These are phyloP conservation scores for Exocentrus adspersus DNA, from an alignment of 2,888 invertebrate species.

Conservation along the genomic window DNA sequence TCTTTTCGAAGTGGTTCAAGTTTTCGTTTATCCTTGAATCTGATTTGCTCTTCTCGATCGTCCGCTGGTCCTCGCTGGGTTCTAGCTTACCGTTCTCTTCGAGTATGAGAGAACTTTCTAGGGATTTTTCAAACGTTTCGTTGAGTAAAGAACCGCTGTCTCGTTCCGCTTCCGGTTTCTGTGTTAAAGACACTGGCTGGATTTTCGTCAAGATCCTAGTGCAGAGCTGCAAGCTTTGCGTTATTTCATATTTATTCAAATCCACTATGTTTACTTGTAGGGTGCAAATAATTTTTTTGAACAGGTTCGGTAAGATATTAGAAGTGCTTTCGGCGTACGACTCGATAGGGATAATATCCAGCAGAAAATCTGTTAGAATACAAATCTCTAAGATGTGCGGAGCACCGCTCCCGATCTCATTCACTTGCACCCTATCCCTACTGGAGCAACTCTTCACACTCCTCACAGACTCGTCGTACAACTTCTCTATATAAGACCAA, in stretches of 20 bases:
- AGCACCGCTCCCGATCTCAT: slow-evolving; percentile 72
- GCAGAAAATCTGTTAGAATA: slow-evolving; percentile 75
- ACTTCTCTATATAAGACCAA: slow-evolving; percentile 80
- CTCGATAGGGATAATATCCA: slow-evolving; percentile 80
- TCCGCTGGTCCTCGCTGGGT: slow-evolving; percentile 48
- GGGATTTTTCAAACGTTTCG: slow-evolving; percentile 39
- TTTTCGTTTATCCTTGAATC: slow-evolving; percentile 71
- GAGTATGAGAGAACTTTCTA: slow-evolving; percentile 34
- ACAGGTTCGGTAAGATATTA: slow-evolving; percentile 80
- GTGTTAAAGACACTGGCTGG: slow-evolving; percentile 70
- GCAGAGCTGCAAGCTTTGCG: slow-evolving; percentile 73
- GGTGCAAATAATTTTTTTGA: slow-evolving; percentile 72
- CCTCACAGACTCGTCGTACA: slow-evolving; percentile 67
- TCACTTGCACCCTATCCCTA: slow-evolving; percentile 54
- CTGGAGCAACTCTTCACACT: slow-evolving; percentile 54
- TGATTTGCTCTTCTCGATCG: slow-evolving; percentile 73
- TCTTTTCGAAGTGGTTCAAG: slow-evolving; percentile 52
- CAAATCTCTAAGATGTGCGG: slow-evolving; percentile 77
- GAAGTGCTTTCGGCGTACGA: slow-evolving; percentile 81
- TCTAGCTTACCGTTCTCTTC: slow-evolving; percentile 40
- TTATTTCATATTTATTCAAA: slow-evolving; percentile 71
- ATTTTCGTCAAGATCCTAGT: slow-evolving; percentile 80
- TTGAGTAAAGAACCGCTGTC: slow-evolving; percentile 30
- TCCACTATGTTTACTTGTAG: slow-evolving; percentile 68
- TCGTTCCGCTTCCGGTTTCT: slow-evolving; percentile 44